Base-by-base conservation (phyloP, 2,888 invertebrate genomes). In the Nomada ruficornis region DNA sequence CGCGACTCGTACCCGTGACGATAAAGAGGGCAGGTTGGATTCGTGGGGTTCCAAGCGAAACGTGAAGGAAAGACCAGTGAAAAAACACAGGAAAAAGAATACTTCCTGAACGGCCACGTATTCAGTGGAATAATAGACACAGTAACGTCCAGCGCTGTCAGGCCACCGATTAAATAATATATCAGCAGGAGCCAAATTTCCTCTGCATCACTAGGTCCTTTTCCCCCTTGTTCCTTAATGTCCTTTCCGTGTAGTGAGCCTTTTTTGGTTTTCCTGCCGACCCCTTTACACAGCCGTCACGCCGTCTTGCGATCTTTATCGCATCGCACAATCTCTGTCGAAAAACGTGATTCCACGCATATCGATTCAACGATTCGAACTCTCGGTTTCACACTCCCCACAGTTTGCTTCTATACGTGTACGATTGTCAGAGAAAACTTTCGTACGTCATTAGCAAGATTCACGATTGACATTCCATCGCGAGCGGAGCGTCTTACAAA, bases 401-500 rank as follows among this genome's bases (percentile, higher is more conserved):
- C 1, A 42, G 23, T 1, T 26, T 2, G 4, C n/a, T 7, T 13
- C n/a, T n/a, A n/a, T 13, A 0, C 7, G 36, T 36, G 5, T 5
- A 36, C 36, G 36, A 36, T 36, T 54, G 44, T 3, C 23, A 11
- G n/a, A 47, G 20, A 15, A 62, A 83, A 69, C 71, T 71, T 29
- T 23, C 62, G 65, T 82, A 79, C n/a, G 60, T 44, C 57, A 29
- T 79, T 79, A 76, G 57, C 42, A 62, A 62, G 69, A 59, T 67
- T 70, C 68, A 47, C 78, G 77, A 80, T 86, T 70, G 79, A 77
- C 68, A 77, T 73, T 77, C 55, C 42, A 15, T 26, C 52, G 62
- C 62, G 55, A 11, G 18, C 15, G 23, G 9, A 15, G 9, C 4
- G 20, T 7, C 36, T 5, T 7, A 50, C n/a, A 9, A 62, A 47